A percentile compares a stretch with the other conserved stretches of the same genome.
These are phyloP conservation scores for Campylomormyrus tamandua DNA, from an alignment of 2,113 vertebrate species.

Conservation along the genomic window DNA sequence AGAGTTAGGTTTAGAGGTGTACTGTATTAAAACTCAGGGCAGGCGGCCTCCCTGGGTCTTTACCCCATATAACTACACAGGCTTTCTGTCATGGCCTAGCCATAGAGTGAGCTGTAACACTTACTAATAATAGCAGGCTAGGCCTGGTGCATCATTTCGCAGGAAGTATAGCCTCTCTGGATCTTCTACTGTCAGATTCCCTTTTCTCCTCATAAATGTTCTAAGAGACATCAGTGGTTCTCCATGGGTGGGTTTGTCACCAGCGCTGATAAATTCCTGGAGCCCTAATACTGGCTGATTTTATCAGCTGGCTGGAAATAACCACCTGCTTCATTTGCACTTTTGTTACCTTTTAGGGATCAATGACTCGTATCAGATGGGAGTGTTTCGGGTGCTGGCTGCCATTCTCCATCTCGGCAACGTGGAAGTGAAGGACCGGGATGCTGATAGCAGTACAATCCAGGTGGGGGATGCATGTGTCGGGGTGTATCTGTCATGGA, in stretches of 20 bases:
- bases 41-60: not conserved
- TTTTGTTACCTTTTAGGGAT: slow-evolving; percentile 66
- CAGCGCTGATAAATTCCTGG: not conserved
- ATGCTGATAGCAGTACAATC: slow-evolving; percentile 88
- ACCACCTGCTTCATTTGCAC: not conserved
- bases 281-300: not conserved
- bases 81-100: not conserved
- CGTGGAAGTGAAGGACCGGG: slow-evolving; percentile 79
- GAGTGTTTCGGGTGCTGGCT: slow-evolving; percentile 88
- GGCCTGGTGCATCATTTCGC: not conserved
- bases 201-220: not conserved
- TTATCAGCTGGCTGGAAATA: not conserved
- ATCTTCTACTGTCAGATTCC: not conserved
- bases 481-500: not conserved
- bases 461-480: slow-evolving; percentile 63
- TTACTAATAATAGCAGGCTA: not conserved
- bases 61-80: not conserved
- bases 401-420: slow-evolving; percentile 95
- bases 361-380: slow-evolving; percentile 88
- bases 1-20: not conserved
- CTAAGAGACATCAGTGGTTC: not conserved
- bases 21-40: not conserved
- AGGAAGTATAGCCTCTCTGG: not conserved
- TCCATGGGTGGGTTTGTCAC: not conserved
- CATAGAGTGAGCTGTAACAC: not conserved